Base-by-base conservation (phyloP, 2,113 vertebrate species). In the Meriones unguiculatus region DNA sequence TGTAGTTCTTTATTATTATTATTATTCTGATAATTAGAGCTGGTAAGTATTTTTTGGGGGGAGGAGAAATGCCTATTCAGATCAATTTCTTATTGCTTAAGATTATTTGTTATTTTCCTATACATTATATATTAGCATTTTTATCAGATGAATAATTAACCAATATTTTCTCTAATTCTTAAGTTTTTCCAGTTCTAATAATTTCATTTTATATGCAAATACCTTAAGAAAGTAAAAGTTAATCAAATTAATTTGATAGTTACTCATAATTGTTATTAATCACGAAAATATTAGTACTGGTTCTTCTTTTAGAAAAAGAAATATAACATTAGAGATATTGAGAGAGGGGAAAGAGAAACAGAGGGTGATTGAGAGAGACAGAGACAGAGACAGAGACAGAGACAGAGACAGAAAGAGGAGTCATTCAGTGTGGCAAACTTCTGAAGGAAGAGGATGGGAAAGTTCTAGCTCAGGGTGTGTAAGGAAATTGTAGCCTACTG, bases 221-320 rank as follows among this genome's bases (percentile, higher is more conserved):
- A 57, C 90, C 93, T 95, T 46, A 70, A 92, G 50, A 92, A 92
- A 65, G 28, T 85, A 2, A 78, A 75, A 62, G 54, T 89, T 62
- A 75, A 73, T 32, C 50, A 38, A 15, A 59, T 73, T 54, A 52
- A 81, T 81, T 67, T 54, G 28, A 76, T 89, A 67, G 35, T n/a
- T 87, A 59, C 38, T 50, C 1, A 41, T 65, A 30, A 76, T 57
- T 88, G 7, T 70, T 59, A 64, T 57, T 75, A 76, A 57, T 80
- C 28, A 57, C 5, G 17, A 75, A 80, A 76, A 25, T 3, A 15
- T 76, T 65, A 89, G 22, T 15, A 38, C 24, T 35, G 77, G 76
- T 57, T 89, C 22, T 46, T 76, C 64, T 70, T 24, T 64, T 38
- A 85, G 75, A 86, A 54, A 85, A 84, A 85, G 38, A 92, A 8